A percentile compares a stretch with the other conserved stretches of the same genome.
Evolutionary conservation across 2,113 vertebrate genomes (phyloP).

Genomic region (Gopherus evgoodei): DNA sequence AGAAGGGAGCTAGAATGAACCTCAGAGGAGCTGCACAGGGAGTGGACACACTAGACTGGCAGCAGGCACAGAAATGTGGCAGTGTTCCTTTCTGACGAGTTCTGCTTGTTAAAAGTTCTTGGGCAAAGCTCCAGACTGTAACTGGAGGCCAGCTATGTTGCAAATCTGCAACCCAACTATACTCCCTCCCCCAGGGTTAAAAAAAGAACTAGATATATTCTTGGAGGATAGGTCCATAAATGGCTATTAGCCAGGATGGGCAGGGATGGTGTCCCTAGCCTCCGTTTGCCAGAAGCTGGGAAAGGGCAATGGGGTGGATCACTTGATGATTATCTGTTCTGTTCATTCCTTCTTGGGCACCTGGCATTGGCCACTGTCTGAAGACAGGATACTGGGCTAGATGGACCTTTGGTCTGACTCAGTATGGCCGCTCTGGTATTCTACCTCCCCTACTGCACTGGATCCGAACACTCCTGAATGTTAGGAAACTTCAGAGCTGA

Average conservation of each 20-base stretch:
- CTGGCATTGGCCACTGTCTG: no score
- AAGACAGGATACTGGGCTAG: no score
- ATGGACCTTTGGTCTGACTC: no score
- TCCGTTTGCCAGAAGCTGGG: no score
- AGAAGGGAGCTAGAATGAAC: neutral
- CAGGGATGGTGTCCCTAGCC: no score
- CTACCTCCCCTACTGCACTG: neutral
- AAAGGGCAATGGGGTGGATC: no score
- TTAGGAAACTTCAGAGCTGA: neutral
- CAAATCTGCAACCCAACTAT: rapidly evolving
- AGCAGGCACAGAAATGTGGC: neutral
- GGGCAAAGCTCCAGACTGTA: neutral
- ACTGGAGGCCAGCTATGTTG: neutral
- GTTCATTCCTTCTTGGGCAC: no score
- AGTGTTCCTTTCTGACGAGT: neutral
- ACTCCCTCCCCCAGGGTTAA: neutral
- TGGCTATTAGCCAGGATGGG: no score
- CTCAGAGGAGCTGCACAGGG: neutral
- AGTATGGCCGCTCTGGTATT: no score
- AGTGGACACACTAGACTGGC: neutral
- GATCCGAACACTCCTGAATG: neutral
- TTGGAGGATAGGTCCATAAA: no score
- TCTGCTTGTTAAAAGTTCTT: neutral
- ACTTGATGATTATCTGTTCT: no score
- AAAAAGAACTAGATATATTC: no score